phyloP scores from a whole-genome alignment of 2,888 invertebrate genomes.

The Hoplodrina blanda region DNA sequence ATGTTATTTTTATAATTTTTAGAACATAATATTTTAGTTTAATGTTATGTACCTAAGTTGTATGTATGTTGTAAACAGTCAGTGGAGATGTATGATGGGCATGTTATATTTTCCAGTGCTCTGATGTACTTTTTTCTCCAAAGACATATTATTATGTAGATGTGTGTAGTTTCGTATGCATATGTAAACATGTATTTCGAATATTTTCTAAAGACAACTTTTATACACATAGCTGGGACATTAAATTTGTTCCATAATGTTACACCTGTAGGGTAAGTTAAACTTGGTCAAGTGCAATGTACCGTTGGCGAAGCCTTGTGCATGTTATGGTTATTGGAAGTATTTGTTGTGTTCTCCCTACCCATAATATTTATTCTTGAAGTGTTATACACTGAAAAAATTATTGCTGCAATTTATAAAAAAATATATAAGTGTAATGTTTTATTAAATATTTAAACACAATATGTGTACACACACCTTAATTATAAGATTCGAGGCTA shows the following conservation, averaged over 20 bases:
- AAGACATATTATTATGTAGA: conserved; percentile 74
- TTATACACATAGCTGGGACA: conserved; percentile 66
- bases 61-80: conserved; percentile 74
- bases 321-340: conserved; percentile 81
- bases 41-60: conserved; percentile 68
- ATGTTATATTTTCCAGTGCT: conserved; percentile 75
- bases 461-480: conserved; percentile 64
- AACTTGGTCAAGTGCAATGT: conserved; percentile 85
- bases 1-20: conserved; percentile 87
- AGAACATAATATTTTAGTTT: conserved; percentile 75
- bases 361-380: conserved; percentile 80
- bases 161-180: conserved; percentile 62
- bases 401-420: conserved; percentile 80
- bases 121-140: conserved; percentile 78
- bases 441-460: conserved; percentile 68
- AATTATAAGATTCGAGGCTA: conserved; percentile 77
- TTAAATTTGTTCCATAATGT: conserved; percentile 70
- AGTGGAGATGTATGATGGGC: conserved; percentile 71
- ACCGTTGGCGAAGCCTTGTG: conserved; percentile 86
- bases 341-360: conserved; percentile 81
- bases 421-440: conserved; percentile 69
- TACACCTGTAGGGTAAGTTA: conserved; percentile 74
- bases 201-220: conserved; percentile 75
- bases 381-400: conserved; percentile 84
- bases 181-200: conserved; percentile 67